A percentile compares a stretch with the other conserved stretches of the same genome.
Conservation (phyloP, 2,888 invertebrate species). For the Campoplex nolae region DNA sequence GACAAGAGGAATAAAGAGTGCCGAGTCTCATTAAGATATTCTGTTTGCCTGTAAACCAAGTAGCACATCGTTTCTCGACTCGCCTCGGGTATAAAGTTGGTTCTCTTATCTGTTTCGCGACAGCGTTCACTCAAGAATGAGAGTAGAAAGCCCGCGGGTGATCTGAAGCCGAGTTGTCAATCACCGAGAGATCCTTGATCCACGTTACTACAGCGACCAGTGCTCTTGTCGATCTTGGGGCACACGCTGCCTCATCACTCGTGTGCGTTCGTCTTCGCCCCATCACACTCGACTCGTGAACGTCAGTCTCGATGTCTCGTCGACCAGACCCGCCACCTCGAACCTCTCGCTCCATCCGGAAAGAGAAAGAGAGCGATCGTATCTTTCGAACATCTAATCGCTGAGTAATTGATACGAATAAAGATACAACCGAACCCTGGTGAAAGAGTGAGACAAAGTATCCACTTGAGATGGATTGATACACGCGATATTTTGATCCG, state of each 20-base stretch:
- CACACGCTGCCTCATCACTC: constrained; percentile 54
- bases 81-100: constrained; percentile 45
- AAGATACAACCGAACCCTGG: constrained; percentile 76
- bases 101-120: constrained; percentile 82
- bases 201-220: constrained; percentile 33
- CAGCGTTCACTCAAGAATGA: constrained; percentile 84
- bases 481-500: constrained; percentile 16
- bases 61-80: constrained; percentile 48
- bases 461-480: neutral
- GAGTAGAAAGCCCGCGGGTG: constrained; percentile 70
- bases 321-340: constrained; percentile 45
- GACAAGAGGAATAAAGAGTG: constrained; percentile 44
- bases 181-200: constrained; percentile 73
- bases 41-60: constrained; percentile 69
- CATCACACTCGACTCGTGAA: constrained; percentile 60
- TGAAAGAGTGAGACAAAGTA: neutral
- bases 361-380: constrained; percentile 52
- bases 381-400: constrained; percentile 82
- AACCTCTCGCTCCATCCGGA: constrained; percentile 46
- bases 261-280: constrained; percentile 63
- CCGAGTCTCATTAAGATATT: constrained; percentile 83
- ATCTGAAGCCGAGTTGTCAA: constrained; percentile 82
- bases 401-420: constrained; percentile 84
- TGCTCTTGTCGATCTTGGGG: constrained; percentile 28
- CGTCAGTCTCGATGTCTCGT: constrained; percentile 51